Base-by-base conservation (phyloP, 2,888 invertebrate species). In the Mystacides longicornis region DNA sequence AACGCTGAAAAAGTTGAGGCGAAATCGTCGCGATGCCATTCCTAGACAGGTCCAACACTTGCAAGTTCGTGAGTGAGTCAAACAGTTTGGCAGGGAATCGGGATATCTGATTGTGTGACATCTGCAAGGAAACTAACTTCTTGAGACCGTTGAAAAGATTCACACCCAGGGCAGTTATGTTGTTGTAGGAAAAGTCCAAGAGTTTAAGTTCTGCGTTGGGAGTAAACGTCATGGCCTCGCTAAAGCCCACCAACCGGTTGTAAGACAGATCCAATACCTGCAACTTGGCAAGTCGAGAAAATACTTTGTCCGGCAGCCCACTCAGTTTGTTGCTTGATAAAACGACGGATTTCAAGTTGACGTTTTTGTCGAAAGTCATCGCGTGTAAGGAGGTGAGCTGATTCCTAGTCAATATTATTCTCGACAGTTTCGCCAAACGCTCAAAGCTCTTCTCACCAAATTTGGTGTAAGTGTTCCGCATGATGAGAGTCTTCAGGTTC, bases 151-250 rank as follows among this genome's bases (percentile, higher is more conserved):
- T n/a, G 21, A 48, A 23, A 5, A 22, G 11, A 23, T 23, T 48
- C 16, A 16, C 48, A 48, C 5, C 14, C 5, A 48, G 2, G 4
- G 22, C 3, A 11, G 22, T 16, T 18, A 48, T 11, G 16, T 23
- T 48, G 23, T 48, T 48, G 5, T n/a, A 23, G 2, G 23, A 23
- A 22, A 48, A n/a, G 23, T 48, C 48, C 48, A 48, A 48, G 7
- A 18, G n/a, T 14, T 23, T 48, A n/a, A 48, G 18, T 16, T 23
- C 20, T n/a, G 3, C 3, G 16, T 21, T 20, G 9, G 3, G 4
- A 19, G 45, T 20, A 45, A 45, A 45, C 14, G 45, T 23, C 22
- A 27, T 21, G 23, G 23, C 23, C 14, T 51, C 43, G 9, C 19
- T 51, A 18, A 51, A 43, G 21, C 23, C 19, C 7, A 11, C 31